These are phyloP conservation scores for Pherbina coryleti DNA, from an alignment of 2,888 invertebrate genomes.

Conservation along the genomic window DNA sequence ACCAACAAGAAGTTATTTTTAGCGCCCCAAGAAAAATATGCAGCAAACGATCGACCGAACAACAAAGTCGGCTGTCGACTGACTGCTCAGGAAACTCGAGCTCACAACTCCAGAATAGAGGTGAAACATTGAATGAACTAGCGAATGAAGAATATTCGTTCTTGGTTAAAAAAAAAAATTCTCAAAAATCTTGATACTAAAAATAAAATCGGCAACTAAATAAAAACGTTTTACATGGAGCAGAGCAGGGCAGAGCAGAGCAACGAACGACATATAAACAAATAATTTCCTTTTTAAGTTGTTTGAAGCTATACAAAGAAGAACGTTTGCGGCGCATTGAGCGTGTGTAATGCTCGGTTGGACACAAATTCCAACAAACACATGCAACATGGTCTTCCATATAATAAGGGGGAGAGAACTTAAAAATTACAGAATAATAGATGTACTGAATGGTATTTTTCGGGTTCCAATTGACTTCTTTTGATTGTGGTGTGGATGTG, in stretches of 20 bases:
- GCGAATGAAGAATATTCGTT: too few relatives aligned
- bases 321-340: too few relatives aligned
- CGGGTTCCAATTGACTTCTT: too few relatives aligned
- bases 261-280: background rate
- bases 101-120: background rate
- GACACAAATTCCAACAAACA: too few relatives aligned
- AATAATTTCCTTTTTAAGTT: background rate
- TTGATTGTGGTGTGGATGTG: too few relatives aligned
- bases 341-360: too few relatives aligned
- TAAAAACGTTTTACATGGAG: background rate
- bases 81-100: background rate
- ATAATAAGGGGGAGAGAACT: too few relatives aligned
- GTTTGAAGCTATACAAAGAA: background rate
- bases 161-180: background rate
- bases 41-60: background rate
- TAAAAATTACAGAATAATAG: too few relatives aligned
- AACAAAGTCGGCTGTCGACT: background rate
- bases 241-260: background rate
- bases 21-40: background rate
- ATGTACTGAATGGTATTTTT: too few relatives aligned
- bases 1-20: background rate
- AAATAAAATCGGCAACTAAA: conserved; percentile 32
- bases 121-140: background rate
- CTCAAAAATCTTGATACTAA: conserved; percentile 4
- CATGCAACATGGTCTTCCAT: too few relatives aligned